Conservation (phyloP, 2,888 invertebrate species). For the Beris morrisii region DNA sequence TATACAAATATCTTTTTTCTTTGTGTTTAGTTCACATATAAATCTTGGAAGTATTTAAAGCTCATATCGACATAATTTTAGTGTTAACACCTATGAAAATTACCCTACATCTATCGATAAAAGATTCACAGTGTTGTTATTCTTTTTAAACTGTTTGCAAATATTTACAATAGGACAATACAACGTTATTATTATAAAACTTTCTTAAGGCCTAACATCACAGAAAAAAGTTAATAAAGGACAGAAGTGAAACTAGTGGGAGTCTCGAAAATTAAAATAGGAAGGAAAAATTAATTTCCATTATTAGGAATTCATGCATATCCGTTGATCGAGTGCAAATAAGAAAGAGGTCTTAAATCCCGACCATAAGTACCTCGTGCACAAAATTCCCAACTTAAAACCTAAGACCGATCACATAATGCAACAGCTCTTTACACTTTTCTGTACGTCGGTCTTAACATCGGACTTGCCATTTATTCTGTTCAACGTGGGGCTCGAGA, state of each 20-base stretch:
- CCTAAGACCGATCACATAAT: constrained; percentile 40
- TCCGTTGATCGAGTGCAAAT: background rate
- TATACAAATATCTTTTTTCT: too few species aligned
- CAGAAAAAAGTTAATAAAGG: constrained; percentile 35
- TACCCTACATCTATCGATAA: background rate
- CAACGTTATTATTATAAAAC: background rate
- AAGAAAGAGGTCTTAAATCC: background rate
- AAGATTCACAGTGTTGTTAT: background rate
- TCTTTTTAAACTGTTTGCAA: background rate
- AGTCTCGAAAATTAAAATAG: background rate
- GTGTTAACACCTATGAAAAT: background rate
- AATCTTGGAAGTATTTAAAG: constrained; percentile 9
- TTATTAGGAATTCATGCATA: too few species aligned
- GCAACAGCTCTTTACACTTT: constrained; percentile 39
- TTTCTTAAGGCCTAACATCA: constrained; percentile 38
- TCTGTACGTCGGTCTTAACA: constrained; percentile 38
- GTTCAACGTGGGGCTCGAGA: constrained; percentile 38
- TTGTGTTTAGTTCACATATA: background rate
- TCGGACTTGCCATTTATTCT: constrained; percentile 38
- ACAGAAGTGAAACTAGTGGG: too few species aligned
- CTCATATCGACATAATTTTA: background rate
- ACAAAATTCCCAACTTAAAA: background rate
- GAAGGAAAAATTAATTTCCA: background rate
- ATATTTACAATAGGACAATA: constrained; percentile 12
- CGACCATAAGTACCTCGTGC: background rate